phyloP scores from a whole-genome alignment of 2,888 invertebrate species.

The Micoletzkya japonica region DNA sequence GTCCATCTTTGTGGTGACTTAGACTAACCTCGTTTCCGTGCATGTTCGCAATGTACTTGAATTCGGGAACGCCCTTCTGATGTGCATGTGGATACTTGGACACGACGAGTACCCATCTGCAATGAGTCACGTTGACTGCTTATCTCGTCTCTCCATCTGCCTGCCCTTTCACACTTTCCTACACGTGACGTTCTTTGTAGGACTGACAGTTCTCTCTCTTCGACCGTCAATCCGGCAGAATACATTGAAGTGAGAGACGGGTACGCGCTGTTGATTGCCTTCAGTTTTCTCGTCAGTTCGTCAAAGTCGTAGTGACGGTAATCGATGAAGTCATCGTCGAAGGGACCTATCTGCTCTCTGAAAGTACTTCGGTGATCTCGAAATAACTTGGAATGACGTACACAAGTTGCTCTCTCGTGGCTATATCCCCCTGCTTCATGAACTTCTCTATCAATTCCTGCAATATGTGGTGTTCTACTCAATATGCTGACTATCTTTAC shows the following conservation, averaged over 20 bases:
- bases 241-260: slow-evolving; percentile 64
- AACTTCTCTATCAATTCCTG: slow-evolving; percentile 41
- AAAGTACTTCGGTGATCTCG: background rate
- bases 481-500: too few relatives aligned
- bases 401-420: slow-evolving; percentile 38
- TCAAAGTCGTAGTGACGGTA: slow-evolving; percentile 40
- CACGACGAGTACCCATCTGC: slow-evolving; percentile 80
- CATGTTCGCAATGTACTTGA: slow-evolving; percentile 93
- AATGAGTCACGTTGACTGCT: slow-evolving; percentile 73
- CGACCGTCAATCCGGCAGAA: slow-evolving; percentile 81
- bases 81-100: slow-evolving; percentile 80
- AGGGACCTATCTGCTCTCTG: slow-evolving; percentile 9
- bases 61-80: slow-evolving; percentile 81
- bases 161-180: too few relatives aligned
- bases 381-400: background rate
- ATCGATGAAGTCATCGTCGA: slow-evolving; percentile 32
- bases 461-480: too few relatives aligned
- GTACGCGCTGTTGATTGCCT: slow-evolving; percentile 42
- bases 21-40: slow-evolving; percentile 83
- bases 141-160: too few relatives aligned
- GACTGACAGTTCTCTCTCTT: slow-evolving; percentile 78
- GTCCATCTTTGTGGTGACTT: too few relatives aligned
- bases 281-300: slow-evolving; percentile 34
- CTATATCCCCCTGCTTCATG: slow-evolving; percentile 42
- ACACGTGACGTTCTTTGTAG: too few relatives aligned